A percentile compares a stretch with the other conserved stretches of the same genome.
Evolutionary conservation across 2,888 invertebrate genomes (phyloP).

Genomic region (Megastigmus dorsalis): DNA sequence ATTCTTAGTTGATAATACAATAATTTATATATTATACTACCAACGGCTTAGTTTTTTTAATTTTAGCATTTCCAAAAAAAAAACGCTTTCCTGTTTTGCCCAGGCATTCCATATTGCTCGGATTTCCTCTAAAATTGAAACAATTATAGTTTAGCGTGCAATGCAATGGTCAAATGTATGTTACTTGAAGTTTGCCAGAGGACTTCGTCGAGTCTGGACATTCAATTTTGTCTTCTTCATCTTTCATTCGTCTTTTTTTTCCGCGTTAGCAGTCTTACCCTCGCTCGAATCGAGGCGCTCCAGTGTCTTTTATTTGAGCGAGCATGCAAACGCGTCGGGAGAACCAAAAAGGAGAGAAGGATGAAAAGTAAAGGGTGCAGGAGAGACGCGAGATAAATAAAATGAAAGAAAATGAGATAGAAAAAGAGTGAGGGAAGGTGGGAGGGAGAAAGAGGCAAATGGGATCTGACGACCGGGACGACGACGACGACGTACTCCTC

Average conservation of each 20-base stretch:
- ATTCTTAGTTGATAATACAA: too few relatives aligned
- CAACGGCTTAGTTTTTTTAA: too few relatives aligned
- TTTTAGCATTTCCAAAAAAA: too few relatives aligned
- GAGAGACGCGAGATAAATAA: conserved; percentile 23
- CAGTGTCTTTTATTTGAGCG: conserved; percentile 10
- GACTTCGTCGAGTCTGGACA: not conserved
- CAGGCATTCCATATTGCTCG: too few relatives aligned
- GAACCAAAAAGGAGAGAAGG: not conserved
- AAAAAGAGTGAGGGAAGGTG: not conserved
- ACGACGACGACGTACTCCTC: conserved; percentile 1
- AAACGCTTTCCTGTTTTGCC: too few relatives aligned
- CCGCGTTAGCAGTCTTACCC: too few relatives aligned
- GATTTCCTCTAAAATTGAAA: too few relatives aligned
- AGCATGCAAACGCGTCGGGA: not conserved
- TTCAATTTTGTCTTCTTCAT: conserved; percentile 28
- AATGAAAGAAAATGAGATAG: conserved; percentile 24
- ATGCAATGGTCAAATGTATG: too few relatives aligned
- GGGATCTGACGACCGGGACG: conserved; percentile 26
- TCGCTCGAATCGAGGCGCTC: not conserved
- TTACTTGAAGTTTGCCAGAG: conserved; percentile 6
- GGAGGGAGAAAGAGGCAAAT: not conserved
- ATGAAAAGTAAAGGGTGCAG: not conserved
- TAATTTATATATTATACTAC: too few relatives aligned
- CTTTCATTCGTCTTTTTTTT: too few relatives aligned
- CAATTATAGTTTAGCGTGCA: too few relatives aligned